Base-by-base conservation (phyloP, 1,140 invertebrate genomes). In the Dinothrombium tinctorium region DNA sequence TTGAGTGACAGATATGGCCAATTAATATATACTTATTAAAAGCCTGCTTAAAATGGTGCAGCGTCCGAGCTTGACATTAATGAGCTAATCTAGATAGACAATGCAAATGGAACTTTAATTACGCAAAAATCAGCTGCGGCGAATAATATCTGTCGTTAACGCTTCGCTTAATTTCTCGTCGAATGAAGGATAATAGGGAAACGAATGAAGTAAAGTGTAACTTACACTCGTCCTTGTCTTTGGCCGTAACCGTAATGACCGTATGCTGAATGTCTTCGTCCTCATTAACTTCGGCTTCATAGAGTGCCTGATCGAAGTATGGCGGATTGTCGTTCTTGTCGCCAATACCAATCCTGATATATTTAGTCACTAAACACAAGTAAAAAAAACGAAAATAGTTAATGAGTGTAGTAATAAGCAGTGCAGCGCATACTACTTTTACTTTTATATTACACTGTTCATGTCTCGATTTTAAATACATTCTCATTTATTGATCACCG, bases 151-250 rank as follows among this genome's bases (percentile, higher is more conserved):
- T 21, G 33, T 22, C 6, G 20, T 12, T 12, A 33, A 11, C 8
- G 8, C 17, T 33, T n/a, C n/a, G n/a, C 15, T n/a, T n/a, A 33
- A 7, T 33, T 33, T 33, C 15, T 33, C 7, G 7, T 11, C 7
- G 32, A 33, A 33, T 33, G 7, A 11, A 33, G 7, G 32, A 8
- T 7, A 33, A 12, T 33, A 33, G 12, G 32, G 14, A 33, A 28
- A 28, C 11, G 15, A 33, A 15, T 33, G 6, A 15, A 14, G 14
- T 35, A 12, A 17, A 38, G 6, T 25, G 22, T 25, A 23, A 80
- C 80, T 84, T 67, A 87, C 86, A 90, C 70, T 92, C 84, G 66
- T 94, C 87, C 66, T 82, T 76, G 72, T 94, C 86, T 67, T 90
- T 87, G 65, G 87, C 87, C 59, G 83, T 89, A 60, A 95, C 82